Base-by-base conservation (phyloP, 92 coral and sea anemone species). In the Heteractis magnifica region DNA sequence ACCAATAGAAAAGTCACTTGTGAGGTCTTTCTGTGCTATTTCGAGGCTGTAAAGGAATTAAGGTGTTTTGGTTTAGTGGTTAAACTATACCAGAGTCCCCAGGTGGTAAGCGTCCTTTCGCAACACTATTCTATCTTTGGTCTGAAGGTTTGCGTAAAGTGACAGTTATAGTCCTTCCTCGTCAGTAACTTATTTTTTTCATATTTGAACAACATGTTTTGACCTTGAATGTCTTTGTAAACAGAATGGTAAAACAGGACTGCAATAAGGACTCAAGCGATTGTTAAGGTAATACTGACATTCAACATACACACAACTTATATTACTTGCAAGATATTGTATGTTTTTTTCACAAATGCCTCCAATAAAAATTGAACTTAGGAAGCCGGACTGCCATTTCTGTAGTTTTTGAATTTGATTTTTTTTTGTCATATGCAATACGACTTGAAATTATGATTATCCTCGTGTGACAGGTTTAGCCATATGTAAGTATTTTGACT, bases 51-150 rank as follows among this genome's bases (percentile, higher is more conserved):
- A 10, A 51, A 49, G 48, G 26, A 72, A 50, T 68, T 70, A 70
- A 1, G 26, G n/a, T 81, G 84, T 70, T 81, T 50, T n/a, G 51
- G 21, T 71, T 64, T 70, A 19, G 84, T 70, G 84, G 84, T 70
- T 59, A 20, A n/a, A 10, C 16, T 81, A 12, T 51, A 81, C 64
- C 77, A 8, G 4, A n/a, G 20, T 48, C 84, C 5, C 10, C 65
- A 81, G 65, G 84, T 13, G 84, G 77, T 81, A 68, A 50, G 84
- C 84, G 84, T 81, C 84, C 62, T 81, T 81, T 70, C 73, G 34
- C 56, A 51, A 34, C 44, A 34, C 44, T 34, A 14, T 50, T 81
- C 84, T 70, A 81, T 81, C 84, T 81, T 81, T 81, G 84, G 77
- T 65, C 68, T 65, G 77, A 9, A 11, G 34, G 52, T 48, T 11